phyloP scores from a whole-genome alignment of 2,113 vertebrate species.

The Muntiacus reevesi region DNA sequence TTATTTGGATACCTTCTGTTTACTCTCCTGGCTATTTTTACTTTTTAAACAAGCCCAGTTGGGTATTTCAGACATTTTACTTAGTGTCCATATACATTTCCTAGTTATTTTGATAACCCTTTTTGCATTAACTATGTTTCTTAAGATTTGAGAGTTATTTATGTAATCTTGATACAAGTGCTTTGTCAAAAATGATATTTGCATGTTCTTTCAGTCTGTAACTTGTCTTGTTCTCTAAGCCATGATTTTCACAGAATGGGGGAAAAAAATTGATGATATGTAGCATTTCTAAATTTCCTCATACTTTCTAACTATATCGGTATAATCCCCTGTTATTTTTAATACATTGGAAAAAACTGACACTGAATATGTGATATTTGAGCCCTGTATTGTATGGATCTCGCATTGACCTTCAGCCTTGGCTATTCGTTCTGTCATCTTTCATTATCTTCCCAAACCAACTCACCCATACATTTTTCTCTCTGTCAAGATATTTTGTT shows the following conservation, averaged over 20 bases:
- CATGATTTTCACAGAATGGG: background rate
- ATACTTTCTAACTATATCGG: background rate
- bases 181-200: background rate
- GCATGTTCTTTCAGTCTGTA: background rate
- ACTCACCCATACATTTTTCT: background rate
- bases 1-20: background rate
- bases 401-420: background rate
- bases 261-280: background rate
- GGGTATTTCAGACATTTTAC: background rate
- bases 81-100: background rate
- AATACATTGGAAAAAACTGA: background rate
- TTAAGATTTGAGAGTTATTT: background rate
- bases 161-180: background rate
- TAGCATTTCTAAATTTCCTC: background rate
- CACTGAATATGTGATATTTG: background rate
- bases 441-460: background rate
- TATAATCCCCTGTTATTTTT: background rate
- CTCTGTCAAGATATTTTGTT: background rate
- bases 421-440: background rate
- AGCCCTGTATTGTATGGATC: background rate
- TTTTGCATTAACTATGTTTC: background rate
- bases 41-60: background rate
- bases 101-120: background rate
- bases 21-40: background rate
- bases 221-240: background rate